phyloP scores from a whole-genome alignment of 1,140 invertebrate species.

The Panonychus citri region DNA sequence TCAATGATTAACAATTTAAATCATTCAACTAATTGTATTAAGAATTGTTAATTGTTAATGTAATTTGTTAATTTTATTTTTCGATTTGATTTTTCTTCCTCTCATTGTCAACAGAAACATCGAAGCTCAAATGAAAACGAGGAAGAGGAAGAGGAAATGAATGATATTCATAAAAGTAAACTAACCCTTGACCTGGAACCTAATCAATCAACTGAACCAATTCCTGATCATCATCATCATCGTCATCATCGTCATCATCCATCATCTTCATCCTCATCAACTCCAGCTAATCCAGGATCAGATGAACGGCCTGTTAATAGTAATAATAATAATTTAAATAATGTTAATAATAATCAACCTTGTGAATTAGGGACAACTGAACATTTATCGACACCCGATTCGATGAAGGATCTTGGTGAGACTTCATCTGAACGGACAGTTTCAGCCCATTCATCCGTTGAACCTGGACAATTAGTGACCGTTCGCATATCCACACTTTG shows the following conservation, averaged over 20 bases:
- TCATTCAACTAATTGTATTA: no score
- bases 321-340: no score
- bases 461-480: slow-evolving; percentile 3
- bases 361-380: not conserved
- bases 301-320: no score
- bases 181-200: not conserved
- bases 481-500: slow-evolving; percentile 3
- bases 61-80: not conserved
- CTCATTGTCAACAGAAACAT: not conserved
- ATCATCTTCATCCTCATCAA: not conserved
- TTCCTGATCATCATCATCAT: not conserved
- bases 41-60: no score
- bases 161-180: not conserved
- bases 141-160: not conserved
- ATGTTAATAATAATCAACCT: not conserved
- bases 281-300: not conserved
- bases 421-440: not conserved
- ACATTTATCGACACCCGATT: not conserved
- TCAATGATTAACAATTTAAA: no score
- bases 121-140: not conserved
- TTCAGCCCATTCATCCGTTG: not conserved
- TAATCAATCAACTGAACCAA: not conserved
- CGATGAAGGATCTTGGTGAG: not conserved
- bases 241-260: not conserved
- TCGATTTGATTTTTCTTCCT: not conserved